These are phyloP conservation scores for Lasius platythorax DNA, from an alignment of 2,888 invertebrate species.

Conservation along the genomic window DNA sequence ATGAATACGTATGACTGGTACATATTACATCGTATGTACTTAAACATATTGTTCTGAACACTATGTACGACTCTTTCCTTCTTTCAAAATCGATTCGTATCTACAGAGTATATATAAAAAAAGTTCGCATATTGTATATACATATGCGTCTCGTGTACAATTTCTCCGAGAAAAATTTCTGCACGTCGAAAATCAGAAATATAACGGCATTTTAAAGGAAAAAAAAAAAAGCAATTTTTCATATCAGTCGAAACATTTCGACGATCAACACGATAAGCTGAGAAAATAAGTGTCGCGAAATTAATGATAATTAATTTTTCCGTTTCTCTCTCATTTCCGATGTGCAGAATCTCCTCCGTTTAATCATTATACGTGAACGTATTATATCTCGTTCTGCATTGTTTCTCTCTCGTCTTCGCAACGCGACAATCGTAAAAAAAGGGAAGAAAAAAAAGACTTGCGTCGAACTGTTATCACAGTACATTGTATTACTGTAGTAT, in stretches of 20 bases:
- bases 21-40: slow-evolving; percentile 57
- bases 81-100: slow-evolving; percentile 22
- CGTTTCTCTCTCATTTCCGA: slow-evolving; percentile 11
- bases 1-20: slow-evolving; percentile 73
- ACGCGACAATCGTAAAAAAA: slow-evolving; percentile 57
- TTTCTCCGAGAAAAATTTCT: not conserved
- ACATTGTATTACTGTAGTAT: slow-evolving; percentile 75
- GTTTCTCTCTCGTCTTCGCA: slow-evolving; percentile 57
- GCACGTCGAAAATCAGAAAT: not conserved
- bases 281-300: not conserved
- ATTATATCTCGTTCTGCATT: not conserved
- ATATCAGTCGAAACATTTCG: slow-evolving; percentile 3
- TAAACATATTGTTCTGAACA: slow-evolving; percentile 50
- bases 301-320: not conserved
- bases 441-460: slow-evolving; percentile 63
- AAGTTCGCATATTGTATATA: not conserved
- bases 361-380: slow-evolving; percentile 15
- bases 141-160: slow-evolving; percentile 10
- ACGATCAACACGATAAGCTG: not conserved
- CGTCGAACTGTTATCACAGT: slow-evolving; percentile 75
- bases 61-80: slow-evolving; percentile 31
- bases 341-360: not conserved
- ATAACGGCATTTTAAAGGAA: not conserved
- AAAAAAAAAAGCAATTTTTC: not conserved
- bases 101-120: slow-evolving; percentile 44